Evolutionary conservation across 2,113 vertebrate genomes (phyloP).

Genomic region (Crotophaga sulcirostris): DNA sequence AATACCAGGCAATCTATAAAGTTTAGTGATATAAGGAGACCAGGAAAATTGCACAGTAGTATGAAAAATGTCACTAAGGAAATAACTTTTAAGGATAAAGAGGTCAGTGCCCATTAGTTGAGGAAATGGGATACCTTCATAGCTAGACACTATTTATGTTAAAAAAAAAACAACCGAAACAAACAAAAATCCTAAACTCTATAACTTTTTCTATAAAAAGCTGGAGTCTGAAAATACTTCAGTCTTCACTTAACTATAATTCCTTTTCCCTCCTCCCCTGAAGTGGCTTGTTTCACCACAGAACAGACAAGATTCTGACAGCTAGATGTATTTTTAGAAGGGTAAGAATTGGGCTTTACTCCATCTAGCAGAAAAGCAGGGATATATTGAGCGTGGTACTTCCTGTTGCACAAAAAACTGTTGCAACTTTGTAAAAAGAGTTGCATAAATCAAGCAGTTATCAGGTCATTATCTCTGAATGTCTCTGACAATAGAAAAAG

Average conservation of each 20-base stretch:
- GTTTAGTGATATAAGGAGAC: background rate
- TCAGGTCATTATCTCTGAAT: background rate
- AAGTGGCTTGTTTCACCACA: background rate
- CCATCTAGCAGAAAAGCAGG: background rate
- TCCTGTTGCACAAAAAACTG: constrained; percentile 16
- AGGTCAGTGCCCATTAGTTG: background rate
- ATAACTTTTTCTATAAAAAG: background rate
- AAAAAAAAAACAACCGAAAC: background rate
- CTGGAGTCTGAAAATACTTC: background rate
- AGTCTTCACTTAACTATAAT: background rate
- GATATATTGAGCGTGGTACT: background rate
- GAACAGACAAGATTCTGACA: background rate
- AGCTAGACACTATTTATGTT: background rate
- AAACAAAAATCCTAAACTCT: background rate
- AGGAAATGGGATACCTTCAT: background rate
- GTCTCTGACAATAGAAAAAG: background rate
- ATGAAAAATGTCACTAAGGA: background rate
- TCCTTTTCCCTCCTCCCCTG: background rate
- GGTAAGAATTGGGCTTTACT: background rate
- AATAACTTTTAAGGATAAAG: background rate
- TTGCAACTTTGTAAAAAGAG: constrained; percentile 1
- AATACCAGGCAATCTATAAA: background rate
- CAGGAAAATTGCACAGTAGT: background rate
- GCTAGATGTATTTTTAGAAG: background rate
- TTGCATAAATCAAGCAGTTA: constrained; percentile 22